phyloP scores from a whole-genome alignment of 2,797 vertebrate species.

The Orestias chungarensis region DNA sequence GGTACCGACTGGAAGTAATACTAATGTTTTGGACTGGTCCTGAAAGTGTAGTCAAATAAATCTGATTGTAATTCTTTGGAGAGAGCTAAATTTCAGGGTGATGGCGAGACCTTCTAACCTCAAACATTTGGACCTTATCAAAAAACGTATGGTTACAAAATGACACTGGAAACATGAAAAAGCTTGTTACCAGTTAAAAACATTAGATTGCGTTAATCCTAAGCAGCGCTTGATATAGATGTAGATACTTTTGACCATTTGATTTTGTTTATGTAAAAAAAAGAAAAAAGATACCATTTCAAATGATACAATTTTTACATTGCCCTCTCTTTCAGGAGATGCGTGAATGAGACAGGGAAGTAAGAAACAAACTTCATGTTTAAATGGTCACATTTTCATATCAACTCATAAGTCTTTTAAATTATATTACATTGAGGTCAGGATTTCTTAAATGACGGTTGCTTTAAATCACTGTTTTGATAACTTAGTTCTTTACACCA shows the following conservation, averaged over 20 bases:
- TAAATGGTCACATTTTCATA: no score
- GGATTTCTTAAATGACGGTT: no score
- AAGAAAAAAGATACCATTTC: neutral
- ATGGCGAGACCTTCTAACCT: neutral
- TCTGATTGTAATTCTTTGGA: neutral
- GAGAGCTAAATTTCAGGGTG: neutral
- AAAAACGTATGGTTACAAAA: neutral
- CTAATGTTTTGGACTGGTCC: neutral
- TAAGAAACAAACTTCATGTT: no score
- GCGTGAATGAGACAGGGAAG: no score
- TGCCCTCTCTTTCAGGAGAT: neutral
- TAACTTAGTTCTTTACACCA: no score
- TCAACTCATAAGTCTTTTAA: no score
- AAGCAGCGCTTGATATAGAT: neutral
- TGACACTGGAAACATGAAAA: no score
- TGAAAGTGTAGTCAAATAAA: neutral
- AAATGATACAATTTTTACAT: neutral
- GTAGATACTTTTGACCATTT: neutral
- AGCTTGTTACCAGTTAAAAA: neutral
- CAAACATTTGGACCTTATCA: neutral
- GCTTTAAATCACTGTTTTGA: no score
- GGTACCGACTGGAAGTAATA: neutral
- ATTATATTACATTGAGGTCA: no score
- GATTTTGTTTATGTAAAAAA: neutral
- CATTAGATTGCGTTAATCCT: neutral